These are phyloP conservation scores for Syndactyla subalaris DNA, from an alignment of 2,797 vertebrate genomes.

Conservation along the genomic window DNA sequence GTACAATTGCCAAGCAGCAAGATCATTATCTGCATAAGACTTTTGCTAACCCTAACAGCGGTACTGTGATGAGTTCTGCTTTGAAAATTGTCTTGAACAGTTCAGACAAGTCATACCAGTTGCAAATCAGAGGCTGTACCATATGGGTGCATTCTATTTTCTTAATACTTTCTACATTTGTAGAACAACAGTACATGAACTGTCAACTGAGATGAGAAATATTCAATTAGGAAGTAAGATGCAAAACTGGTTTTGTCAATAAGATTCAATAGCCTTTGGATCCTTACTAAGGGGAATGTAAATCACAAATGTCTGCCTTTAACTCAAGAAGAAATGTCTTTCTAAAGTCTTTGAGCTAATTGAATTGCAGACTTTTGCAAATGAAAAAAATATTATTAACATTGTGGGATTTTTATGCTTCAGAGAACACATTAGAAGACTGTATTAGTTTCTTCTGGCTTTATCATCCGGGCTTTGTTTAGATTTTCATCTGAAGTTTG, in stretches of 20 bases:
- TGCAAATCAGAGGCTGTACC: background rate
- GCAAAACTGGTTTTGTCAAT: background rate
- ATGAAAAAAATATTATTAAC: background rate
- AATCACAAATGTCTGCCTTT: background rate
- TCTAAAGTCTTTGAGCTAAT: conserved; percentile 12
- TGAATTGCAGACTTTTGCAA: background rate
- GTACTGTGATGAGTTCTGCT: background rate
- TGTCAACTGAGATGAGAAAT: background rate
- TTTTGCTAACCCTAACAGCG: background rate
- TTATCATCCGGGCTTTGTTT: background rate
- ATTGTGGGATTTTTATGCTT: background rate
- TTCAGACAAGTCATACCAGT: background rate
- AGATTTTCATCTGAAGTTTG: background rate
- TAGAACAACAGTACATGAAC: background rate
- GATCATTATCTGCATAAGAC: background rate
- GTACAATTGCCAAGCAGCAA: background rate
- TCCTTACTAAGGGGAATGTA: background rate
- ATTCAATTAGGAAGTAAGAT: background rate
- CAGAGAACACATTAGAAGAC: background rate
- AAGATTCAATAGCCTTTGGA: background rate
- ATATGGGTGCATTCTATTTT: background rate
- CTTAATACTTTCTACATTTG: background rate
- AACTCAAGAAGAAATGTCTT: background rate
- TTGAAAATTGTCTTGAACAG: background rate
- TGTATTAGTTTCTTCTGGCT: background rate